Evolutionary conservation across 1,140 invertebrate genomes (phyloP).

Genomic region (Tetranychus cinnabarinus): DNA sequence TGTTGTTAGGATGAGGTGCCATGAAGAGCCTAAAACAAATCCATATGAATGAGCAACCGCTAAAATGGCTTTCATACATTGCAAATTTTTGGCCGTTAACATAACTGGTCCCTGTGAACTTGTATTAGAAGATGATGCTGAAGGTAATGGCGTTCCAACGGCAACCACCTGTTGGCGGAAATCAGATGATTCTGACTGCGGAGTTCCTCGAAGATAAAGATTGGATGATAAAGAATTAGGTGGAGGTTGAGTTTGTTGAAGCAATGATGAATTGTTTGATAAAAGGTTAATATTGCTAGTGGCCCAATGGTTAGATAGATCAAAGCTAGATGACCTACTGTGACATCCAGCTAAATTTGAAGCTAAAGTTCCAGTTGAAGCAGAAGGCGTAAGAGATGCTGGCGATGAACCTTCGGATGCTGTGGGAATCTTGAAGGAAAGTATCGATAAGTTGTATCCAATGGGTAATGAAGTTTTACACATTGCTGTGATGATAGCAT

Average conservation of each 20-base stretch:
- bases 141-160: conserved; percentile 55
- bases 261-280: neutral
- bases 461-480: conserved; percentile 84
- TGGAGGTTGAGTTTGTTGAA: neutral
- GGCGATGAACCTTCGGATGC: neutral
- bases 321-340: neutral
- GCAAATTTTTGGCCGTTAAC: conserved; percentile 86
- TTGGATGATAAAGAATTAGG: neutral
- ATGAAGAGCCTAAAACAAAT: conserved; percentile 66
- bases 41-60: conserved; percentile 75
- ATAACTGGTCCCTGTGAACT: conserved; percentile 71
- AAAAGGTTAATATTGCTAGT: neutral
- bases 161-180: conserved; percentile 74
- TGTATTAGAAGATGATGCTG: conserved; percentile 38
- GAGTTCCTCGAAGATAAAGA: conserved; percentile 34
- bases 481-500: conserved; percentile 76
- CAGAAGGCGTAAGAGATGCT: neutral
- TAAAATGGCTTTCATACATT: conserved; percentile 76
- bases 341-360: neutral
- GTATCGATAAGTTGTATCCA: conserved; percentile 35
- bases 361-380: neutral
- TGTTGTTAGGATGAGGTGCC: conserved; percentile 79
- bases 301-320: neutral
- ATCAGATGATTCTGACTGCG: conserved; percentile 33
- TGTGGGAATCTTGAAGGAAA: neutral